A percentile compares a stretch with the other conserved stretches of the same genome.
Conservation (phyloP, 2,797 vertebrate genomes). For the Eutrigla gurnardus region DNA sequence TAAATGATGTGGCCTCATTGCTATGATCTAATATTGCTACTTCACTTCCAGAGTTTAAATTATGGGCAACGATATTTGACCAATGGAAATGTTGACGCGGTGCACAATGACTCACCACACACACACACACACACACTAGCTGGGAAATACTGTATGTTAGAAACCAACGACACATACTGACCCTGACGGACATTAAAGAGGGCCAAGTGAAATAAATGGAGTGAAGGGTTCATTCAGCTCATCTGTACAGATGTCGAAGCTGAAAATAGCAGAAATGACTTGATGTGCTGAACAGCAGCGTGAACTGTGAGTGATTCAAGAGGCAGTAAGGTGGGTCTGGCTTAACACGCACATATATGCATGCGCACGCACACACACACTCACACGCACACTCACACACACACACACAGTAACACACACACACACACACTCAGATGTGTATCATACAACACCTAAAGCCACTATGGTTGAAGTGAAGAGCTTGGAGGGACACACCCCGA, state of each 20-base stretch:
- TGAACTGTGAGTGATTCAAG: slow-evolving; percentile 53
- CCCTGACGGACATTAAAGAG: background rate
- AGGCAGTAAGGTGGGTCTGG: slow-evolving; percentile 41
- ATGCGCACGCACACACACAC: background rate
- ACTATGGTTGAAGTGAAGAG: slow-evolving; percentile 33
- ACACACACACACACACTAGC: background rate
- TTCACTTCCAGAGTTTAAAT: background rate
- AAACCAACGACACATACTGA: slow-evolving; percentile 21
- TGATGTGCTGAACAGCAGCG: slow-evolving; percentile 50
- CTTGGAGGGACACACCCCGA: slow-evolving; percentile 63
- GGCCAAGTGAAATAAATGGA: slow-evolving; percentile 10
- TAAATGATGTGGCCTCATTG: background rate
- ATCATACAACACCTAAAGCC: slow-evolving; percentile 32
- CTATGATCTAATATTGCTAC: background rate
- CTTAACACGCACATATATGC: background rate
- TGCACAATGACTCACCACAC: slow-evolving; percentile 21
- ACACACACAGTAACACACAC: slow-evolving; percentile 12
- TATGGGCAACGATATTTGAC: background rate
- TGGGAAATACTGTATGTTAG: background rate
- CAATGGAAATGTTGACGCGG: slow-evolving; percentile 8
- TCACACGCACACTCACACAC: background rate
- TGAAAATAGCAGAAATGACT: slow-evolving; percentile 47
- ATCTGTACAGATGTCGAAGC: slow-evolving; percentile 10
- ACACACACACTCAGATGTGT: slow-evolving; percentile 11
- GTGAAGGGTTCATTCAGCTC: slow-evolving; percentile 31